phyloP scores from a whole-genome alignment of 2,888 invertebrate species.

The Lysandra coridon region DNA sequence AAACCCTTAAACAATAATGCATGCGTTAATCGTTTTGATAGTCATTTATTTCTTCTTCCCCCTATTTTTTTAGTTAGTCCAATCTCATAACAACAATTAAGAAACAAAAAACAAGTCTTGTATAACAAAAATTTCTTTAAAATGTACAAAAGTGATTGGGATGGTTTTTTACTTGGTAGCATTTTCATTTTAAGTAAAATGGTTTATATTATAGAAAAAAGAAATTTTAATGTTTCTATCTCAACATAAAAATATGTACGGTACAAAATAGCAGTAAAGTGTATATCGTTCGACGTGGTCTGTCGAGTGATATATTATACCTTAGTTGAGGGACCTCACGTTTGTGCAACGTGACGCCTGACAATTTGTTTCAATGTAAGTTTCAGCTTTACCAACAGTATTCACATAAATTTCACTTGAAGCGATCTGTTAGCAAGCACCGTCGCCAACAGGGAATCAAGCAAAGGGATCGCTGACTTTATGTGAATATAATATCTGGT shows the following conservation, averaged over 20 bases:
- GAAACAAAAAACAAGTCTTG: background rate
- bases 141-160: background rate
- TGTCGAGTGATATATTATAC: conserved; percentile 22
- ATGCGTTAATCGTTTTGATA: background rate
- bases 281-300: conserved; percentile 8
- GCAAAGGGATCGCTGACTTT: conserved; percentile 44
- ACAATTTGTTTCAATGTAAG: conserved; percentile 65
- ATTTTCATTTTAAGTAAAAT: background rate
- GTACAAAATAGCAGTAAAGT: background rate
- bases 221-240: background rate
- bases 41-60: background rate
- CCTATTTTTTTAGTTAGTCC: background rate
- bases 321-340: conserved; percentile 45
- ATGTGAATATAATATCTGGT: conserved; percentile 58
- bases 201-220: background rate
- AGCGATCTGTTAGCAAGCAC: conserved; percentile 46
- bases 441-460: conserved; percentile 50
- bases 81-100: background rate
- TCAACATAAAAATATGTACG: background rate
- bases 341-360: conserved; percentile 53
- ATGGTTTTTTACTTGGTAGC: background rate
- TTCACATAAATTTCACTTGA: conserved; percentile 64
- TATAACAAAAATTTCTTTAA: background rate
- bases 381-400: conserved; percentile 59
- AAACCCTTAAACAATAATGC: background rate